Evolutionary conservation across 2,888 invertebrate species (phyloP).

Genomic region (Drosophila rubida): DNA sequence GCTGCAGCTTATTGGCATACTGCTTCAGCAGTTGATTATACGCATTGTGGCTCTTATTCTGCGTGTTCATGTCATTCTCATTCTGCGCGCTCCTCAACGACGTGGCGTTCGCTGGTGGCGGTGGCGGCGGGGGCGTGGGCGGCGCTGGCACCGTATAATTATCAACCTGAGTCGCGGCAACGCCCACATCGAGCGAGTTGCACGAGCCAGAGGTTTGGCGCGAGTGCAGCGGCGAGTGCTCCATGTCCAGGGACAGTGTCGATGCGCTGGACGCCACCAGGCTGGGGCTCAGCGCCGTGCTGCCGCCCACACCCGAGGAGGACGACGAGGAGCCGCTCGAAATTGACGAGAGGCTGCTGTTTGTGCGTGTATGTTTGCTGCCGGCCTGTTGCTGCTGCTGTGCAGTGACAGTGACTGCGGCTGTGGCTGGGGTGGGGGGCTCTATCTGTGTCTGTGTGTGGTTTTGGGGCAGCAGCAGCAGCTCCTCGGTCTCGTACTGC

Average conservation of each 20-base stretch:
- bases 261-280: constrained; percentile 64
- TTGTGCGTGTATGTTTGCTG: constrained; percentile 82
- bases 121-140: constrained; percentile 53
- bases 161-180: constrained; percentile 45
- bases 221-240: constrained; percentile 79
- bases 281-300: constrained; percentile 54
- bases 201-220: constrained; percentile 81
- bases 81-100: constrained; percentile 59
- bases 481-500: constrained; percentile 76
- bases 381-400: constrained; percentile 42
- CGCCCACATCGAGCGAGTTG: constrained; percentile 66
- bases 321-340: constrained; percentile 81
- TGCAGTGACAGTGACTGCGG: constrained; percentile 36
- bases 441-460: constrained; percentile 33
- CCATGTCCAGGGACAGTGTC: constrained; percentile 77
- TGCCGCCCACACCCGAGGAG: constrained; percentile 78
- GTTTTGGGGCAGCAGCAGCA: constrained; percentile 34
- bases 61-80: constrained; percentile 84
- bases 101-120: constrained; percentile 38
- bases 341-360: constrained; percentile 83
- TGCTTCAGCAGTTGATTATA: constrained; percentile 84
- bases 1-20: constrained; percentile 81
- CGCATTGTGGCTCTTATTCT: constrained; percentile 82
- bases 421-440: constrained; percentile 12
- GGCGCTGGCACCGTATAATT: constrained; percentile 72